These are phyloP conservation scores for Pangasius djambal DNA, from an alignment of 2,797 vertebrate genomes.

Conservation along the genomic window DNA sequence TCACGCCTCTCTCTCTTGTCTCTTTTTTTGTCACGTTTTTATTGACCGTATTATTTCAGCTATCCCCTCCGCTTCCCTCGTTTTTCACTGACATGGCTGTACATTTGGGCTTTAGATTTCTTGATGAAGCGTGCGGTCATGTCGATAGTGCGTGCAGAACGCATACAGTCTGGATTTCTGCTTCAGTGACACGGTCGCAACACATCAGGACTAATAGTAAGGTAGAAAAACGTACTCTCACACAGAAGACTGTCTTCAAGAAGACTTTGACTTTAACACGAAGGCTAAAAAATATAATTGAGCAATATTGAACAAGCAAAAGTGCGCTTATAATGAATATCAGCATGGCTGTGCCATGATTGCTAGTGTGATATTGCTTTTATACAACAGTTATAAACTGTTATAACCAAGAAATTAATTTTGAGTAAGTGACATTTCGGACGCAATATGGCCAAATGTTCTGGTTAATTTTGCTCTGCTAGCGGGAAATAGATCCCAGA, in stretches of 20 bases:
- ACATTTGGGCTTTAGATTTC: not conserved
- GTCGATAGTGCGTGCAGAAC: not conserved
- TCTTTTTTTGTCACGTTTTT: not conserved
- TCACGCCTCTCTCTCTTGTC: not conserved
- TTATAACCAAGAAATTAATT: not conserved
- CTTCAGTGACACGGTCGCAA: not conserved
- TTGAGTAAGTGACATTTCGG: not conserved
- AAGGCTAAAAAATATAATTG: not conserved
- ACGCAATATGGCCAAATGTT: not conserved
- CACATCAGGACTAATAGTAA: not conserved
- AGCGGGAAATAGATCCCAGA: not conserved
- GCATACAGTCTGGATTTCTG: not conserved
- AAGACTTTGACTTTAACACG: not conserved
- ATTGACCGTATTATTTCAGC: not conserved
- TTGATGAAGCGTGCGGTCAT: not conserved
- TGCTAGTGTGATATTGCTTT: not conserved
- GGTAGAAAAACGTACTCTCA: not conserved
- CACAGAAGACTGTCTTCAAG: not conserved
- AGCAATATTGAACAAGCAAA: not conserved
- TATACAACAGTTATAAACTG: not conserved
- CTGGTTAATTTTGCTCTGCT: not conserved
- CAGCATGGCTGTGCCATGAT: not conserved
- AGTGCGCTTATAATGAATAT: not conserved
- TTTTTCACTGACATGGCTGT: not conserved
- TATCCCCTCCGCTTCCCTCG: not conserved